Evolutionary conservation across 2,888 invertebrate species (phyloP), one percentile per base, ranked within the genome.

Genomic region (Lepidonotus clava): DNA sequence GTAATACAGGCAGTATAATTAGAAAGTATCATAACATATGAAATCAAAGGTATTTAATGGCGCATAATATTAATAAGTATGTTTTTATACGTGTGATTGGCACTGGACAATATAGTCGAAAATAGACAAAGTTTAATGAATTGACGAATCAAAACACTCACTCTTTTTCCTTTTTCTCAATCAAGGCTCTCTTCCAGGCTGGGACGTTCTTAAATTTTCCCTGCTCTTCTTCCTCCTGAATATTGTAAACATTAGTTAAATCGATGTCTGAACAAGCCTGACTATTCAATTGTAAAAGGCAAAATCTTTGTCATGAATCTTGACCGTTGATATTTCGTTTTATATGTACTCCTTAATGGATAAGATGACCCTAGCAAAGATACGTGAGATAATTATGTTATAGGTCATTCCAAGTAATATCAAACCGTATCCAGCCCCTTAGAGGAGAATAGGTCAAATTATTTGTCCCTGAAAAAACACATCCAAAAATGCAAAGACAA

Each of bases 171-270:
- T 93, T 93, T 90, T 93, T 92, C 89, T 94, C 94, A 90, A 98
- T 94, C 87, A 98, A 95, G 92, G 98, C 98, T 86, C 98, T 95
- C 94, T 98, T 98, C 98, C 98, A 98, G 83, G 97, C 97, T 0
- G 98, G 98, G 91, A 98, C 97, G 21, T 98, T 96, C 34, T 97
- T 97, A 76, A 98, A 91, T 67, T 92, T 90, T 18, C 91, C 91
- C 84, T 93, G 93, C 85, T 92, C 92, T 36, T 92, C 92, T 83
- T 94, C 92, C 28, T 90, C 84, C 92, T 92, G 87, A 0, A 88
- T 89, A 21, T 46, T 40, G 6, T 51, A 34, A 40, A 41, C 5
- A 14, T n/a, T n/a, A 18, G 11, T 6, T 14, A 76, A 11, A 76
- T 11, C 28, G 51, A 14, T 21, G 21, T 51, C 51, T 14, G 21